These are phyloP conservation scores for Anarrhichthys ocellatus DNA, from an alignment of 2,113 vertebrate species.

Conservation along the genomic window DNA sequence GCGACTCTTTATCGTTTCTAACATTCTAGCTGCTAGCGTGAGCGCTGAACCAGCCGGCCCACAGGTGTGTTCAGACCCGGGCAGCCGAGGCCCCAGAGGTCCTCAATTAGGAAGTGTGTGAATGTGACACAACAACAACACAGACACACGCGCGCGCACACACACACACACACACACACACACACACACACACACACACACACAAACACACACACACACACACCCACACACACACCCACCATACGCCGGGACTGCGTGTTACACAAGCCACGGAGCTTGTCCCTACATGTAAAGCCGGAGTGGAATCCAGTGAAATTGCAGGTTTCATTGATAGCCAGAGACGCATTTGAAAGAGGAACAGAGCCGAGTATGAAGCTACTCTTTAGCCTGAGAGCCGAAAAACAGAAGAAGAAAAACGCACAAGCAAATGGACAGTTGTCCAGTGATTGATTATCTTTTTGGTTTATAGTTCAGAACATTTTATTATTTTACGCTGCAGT, in stretches of 20 bases:
- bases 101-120: slow-evolving; percentile 63
- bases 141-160: no score
- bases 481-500: neutral
- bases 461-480: neutral
- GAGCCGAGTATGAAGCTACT: slow-evolving; percentile 8
- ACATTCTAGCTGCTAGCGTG: neutral
- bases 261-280: slow-evolving; percentile 77
- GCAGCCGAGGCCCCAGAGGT: slow-evolving; percentile 46
- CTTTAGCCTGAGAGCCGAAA: slow-evolving; percentile 4
- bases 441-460: neutral
- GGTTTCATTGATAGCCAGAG: slow-evolving; percentile 80
- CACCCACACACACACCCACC: slow-evolving; percentile 1
- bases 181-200: slow-evolving; percentile 28
- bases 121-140: slow-evolving; percentile 59
- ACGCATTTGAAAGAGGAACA: slow-evolving; percentile 58
- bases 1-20: neutral
- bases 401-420: slow-evolving; percentile 9
- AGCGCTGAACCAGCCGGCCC: slow-evolving; percentile 2
- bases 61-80: slow-evolving; percentile 61
- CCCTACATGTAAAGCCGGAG: slow-evolving; percentile 73
- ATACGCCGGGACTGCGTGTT: slow-evolving; percentile 55
- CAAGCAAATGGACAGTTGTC: neutral
- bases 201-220: slow-evolving; percentile 23
- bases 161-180: neutral
- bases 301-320: slow-evolving; percentile 85